Conservation (phyloP, 2,888 invertebrate species). For the Fabriciana adippe region DNA sequence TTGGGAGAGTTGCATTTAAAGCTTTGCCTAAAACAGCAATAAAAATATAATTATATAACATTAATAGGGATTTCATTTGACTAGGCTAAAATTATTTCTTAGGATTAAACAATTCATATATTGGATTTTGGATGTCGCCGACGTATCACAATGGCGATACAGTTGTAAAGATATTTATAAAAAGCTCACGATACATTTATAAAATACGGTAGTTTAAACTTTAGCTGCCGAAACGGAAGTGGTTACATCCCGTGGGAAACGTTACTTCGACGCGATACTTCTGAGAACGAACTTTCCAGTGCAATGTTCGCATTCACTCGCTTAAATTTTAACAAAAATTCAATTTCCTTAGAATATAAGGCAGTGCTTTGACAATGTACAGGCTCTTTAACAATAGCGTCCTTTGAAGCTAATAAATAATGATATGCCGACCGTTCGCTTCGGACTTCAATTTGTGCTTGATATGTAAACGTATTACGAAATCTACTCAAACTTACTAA, state of each 20-base stretch:
- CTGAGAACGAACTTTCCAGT: constrained; percentile 52
- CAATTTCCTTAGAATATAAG: constrained; percentile 72
- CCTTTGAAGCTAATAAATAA: constrained; percentile 49
- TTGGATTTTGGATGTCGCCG: constrained; percentile 37
- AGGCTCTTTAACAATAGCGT: constrained; percentile 34
- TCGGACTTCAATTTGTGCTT: constrained; percentile 62
- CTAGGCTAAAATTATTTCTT: constrained; percentile 44
- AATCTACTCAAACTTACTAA: constrained; percentile 35
- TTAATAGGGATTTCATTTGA: constrained; percentile 35
- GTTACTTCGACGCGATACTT: constrained; percentile 57
- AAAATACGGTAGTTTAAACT: constrained; percentile 45
- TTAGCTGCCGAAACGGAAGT: constrained; percentile 41
- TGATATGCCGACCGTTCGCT: constrained; percentile 73
- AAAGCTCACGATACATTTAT: constrained; percentile 70
- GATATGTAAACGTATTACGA: constrained; percentile 61
- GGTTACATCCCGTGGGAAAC: constrained; percentile 43
- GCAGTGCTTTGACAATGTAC: constrained; percentile 68
- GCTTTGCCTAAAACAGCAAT: constrained; percentile 63
- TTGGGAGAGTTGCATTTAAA: constrained; percentile 41
- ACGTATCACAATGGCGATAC: constrained; percentile 56
- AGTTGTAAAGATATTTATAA: constrained; percentile 62
- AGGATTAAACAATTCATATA: constrained; percentile 44
- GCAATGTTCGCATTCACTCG: constrained; percentile 48
- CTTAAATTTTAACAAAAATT: constrained; percentile 51
- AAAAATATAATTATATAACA: constrained; percentile 45